phyloP scores from a whole-genome alignment of 2,797 vertebrate genomes.

The Phataginus tricuspis region DNA sequence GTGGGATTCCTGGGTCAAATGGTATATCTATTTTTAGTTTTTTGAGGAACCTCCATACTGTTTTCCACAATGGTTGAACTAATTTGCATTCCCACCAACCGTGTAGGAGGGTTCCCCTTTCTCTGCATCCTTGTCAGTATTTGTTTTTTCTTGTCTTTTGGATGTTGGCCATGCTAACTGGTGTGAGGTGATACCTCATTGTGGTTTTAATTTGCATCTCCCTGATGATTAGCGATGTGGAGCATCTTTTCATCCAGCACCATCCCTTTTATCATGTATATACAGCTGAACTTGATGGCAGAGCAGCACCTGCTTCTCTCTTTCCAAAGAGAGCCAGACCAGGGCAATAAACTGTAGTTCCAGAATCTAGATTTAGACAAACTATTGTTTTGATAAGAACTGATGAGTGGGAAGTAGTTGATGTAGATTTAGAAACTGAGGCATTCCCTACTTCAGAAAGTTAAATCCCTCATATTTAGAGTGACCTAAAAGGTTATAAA shows the following conservation, averaged over 20 bases:
- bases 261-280: not conserved
- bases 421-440: constrained; percentile 45
- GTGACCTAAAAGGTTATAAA: constrained; percentile 44
- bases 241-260: not conserved
- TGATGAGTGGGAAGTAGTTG: not conserved
- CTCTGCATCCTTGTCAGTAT: too few species aligned
- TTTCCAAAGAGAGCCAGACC: not conserved
- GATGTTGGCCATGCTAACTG: too few species aligned
- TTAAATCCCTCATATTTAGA: constrained; percentile 9
- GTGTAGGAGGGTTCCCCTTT: too few species aligned
- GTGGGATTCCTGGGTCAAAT: too few species aligned
- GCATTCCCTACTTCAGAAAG: constrained; percentile 37
- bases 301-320: not conserved
- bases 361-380: not conserved
- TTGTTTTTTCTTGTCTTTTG: too few species aligned
- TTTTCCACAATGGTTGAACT: too few species aligned
- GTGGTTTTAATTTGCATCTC: too few species aligned
- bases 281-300: not conserved
- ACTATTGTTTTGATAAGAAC: not conserved
- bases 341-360: not conserved
- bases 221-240: too few species aligned
- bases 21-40: too few species aligned
- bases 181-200: too few species aligned
- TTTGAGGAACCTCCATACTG: too few species aligned
- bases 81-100: too few species aligned